Percentiles rank a stretch among this genome's conserved stretches.
Evolutionary conservation across 1,140 invertebrate species (phyloP).

Genomic region (Trypoxylus dichotomus): DNA sequence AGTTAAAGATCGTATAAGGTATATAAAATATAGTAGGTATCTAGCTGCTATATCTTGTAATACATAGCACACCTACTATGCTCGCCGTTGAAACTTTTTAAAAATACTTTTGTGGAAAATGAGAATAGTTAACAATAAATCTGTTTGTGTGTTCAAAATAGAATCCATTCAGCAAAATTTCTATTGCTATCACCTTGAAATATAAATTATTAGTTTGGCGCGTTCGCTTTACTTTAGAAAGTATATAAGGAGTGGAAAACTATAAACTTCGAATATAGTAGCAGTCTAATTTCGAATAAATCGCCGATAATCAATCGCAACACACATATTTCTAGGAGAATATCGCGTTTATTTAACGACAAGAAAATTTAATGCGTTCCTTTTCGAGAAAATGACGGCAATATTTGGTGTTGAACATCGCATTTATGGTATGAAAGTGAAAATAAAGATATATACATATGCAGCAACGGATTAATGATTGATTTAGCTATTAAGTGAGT

Average conservation of each 20-base stretch:
- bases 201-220: conserved; percentile 6
- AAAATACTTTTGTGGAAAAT: not conserved
- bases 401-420: not conserved
- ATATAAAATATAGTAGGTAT: too few relatives aligned
- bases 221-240: conserved; percentile 4
- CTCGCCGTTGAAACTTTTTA: too few relatives aligned
- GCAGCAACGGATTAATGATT: too few relatives aligned
- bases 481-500: too few relatives aligned
- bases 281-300: not conserved
- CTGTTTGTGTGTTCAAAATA: not conserved
- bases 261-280: not conserved
- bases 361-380: not conserved
- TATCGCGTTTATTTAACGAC: not conserved
- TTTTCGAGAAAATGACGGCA: not conserved
- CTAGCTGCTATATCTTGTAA: too few relatives aligned
- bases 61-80: too few relatives aligned
- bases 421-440: not conserved
- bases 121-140: not conserved
- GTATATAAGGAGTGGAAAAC: conserved; percentile 1
- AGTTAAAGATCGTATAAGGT: too few relatives aligned
- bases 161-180: not conserved
- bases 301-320: not conserved
- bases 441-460: not conserved
- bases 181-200: conserved; percentile 11
- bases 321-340: not conserved